Base-by-base conservation (phyloP, 2,797 vertebrate genomes). In the Neosilurus mollespiculum region DNA sequence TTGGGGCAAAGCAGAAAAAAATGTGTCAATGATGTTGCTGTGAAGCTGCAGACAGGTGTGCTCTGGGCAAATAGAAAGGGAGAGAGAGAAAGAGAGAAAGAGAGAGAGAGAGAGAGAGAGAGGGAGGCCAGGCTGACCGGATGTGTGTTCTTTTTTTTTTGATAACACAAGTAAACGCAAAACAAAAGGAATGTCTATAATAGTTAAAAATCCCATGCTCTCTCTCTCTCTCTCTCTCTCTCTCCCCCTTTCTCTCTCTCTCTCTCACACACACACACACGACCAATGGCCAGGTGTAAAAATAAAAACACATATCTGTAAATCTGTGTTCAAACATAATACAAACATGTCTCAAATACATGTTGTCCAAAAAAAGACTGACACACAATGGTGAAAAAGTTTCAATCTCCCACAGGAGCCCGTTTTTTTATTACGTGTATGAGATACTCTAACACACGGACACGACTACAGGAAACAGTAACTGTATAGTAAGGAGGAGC, bases 11-110 rank as follows among this genome's bases (percentile, higher is more conserved):
- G 22, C 1, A 1, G 15, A 56, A 56, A 67, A 67, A 34, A 58
- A 58, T 34, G 18, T 49, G 30, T 70, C 20, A 80, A 30, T 59
- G 8, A 91, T 92, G 76, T 90, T 72, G 89, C 84, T 90, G 86
- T 87, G 86, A 71, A 76, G 85, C 26, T 81, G 82, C 79, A 87
- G 88, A 87, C 87, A 87, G 87, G 86, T 90, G 89, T 80, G 81
- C 81, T 87, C 90, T 89, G 85, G 89, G 59, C 91, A 94, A 93
- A 93, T 91, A 78, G 20, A 77, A 20, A 26, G 7, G 26, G 61
- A 64, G 16, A 64, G 61, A 64, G n/a, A 58, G 9, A 61, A 2
- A 76, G 7, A 37, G 16, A 59, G 10, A n/a, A 12, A 72, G 49
- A 75, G 3, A 58, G 8, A 76, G 11, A 61, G 20, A 77, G 34